Evolutionary conservation across 1,140 invertebrate species (phyloP).

Genomic region (Pseudomyrmex dendroicus): DNA sequence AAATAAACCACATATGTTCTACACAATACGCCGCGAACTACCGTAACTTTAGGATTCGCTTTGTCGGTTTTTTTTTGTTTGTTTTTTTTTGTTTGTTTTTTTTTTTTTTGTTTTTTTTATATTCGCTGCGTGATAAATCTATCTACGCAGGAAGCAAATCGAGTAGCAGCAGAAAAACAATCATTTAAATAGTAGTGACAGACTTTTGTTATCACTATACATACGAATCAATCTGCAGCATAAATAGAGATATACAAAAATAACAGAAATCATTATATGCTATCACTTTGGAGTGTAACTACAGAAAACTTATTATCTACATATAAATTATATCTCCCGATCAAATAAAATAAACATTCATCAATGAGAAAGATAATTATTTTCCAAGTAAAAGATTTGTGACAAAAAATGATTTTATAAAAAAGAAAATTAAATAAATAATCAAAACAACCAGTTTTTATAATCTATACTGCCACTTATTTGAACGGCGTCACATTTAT

Average conservation of each 20-base stretch:
- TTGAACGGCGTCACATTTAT: slow-evolving; percentile 3
- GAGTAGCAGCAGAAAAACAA: not conserved
- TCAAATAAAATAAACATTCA: slow-evolving; percentile 12
- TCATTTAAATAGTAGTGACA: not conserved
- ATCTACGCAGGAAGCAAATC: slow-evolving; percentile 11
- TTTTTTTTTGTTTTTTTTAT: too few species aligned
- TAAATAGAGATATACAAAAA: slow-evolving; percentile 43
- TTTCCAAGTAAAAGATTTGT: not conserved
- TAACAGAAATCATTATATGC: slow-evolving; percentile 37
- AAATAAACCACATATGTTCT: slow-evolving; percentile 36
- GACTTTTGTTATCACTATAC: not conserved
- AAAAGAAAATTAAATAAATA: not conserved
- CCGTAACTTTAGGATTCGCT: slow-evolving; percentile 8
- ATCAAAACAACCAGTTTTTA: too few species aligned
- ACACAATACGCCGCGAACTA: not conserved
- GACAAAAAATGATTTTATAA: slow-evolving; percentile 4
- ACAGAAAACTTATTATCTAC: not conserved
- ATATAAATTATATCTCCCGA: not conserved
- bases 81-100: too few species aligned
- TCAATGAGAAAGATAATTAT: not conserved
- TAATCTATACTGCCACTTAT: not conserved
- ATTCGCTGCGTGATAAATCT: too few species aligned
- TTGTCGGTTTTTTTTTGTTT: not conserved
- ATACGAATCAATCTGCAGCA: slow-evolving; percentile 28
- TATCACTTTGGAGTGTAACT: not conserved